Conservation (phyloP, 2,888 invertebrate species). For the Lasius platythorax region DNA sequence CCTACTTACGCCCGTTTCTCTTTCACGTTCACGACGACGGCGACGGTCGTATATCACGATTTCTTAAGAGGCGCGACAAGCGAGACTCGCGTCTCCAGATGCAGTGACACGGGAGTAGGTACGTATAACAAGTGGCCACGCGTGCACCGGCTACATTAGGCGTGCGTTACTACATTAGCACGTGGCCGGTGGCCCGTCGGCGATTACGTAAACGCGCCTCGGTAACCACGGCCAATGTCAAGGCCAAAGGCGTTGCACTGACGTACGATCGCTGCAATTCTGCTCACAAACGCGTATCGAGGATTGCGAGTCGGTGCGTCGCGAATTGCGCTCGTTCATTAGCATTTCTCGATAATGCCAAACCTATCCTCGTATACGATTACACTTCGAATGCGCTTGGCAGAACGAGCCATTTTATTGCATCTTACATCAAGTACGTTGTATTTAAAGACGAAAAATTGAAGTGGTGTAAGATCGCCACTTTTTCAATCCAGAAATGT, state of each 20-base stretch:
- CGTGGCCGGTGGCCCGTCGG: constrained; percentile 69
- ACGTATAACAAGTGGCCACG: constrained; percentile 33
- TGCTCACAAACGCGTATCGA: background rate
- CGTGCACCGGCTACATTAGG: constrained; percentile 66
- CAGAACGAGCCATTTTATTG: background rate
- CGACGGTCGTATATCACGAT: constrained; percentile 4
- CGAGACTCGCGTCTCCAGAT: background rate
- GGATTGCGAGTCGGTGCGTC: background rate
- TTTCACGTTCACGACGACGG: background rate
- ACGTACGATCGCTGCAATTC: background rate
- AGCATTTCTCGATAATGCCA: background rate
- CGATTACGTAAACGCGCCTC: constrained; percentile 73
- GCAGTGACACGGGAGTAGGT: background rate
- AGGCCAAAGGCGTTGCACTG: constrained; percentile 66
- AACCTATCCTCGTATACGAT: background rate
- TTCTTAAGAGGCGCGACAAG: constrained; percentile 12
- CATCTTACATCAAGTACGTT: background rate
- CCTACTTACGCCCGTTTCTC: constrained; percentile 21
- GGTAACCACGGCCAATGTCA: constrained; percentile 77
- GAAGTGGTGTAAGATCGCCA: background rate
- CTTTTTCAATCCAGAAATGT: background rate
- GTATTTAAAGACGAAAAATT: background rate
- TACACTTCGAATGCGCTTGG: background rate
- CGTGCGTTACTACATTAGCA: constrained; percentile 70
- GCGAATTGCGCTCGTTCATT: background rate